phyloP scores from a whole-genome alignment of 2,113 vertebrate genomes.

The Rhea pennata region DNA sequence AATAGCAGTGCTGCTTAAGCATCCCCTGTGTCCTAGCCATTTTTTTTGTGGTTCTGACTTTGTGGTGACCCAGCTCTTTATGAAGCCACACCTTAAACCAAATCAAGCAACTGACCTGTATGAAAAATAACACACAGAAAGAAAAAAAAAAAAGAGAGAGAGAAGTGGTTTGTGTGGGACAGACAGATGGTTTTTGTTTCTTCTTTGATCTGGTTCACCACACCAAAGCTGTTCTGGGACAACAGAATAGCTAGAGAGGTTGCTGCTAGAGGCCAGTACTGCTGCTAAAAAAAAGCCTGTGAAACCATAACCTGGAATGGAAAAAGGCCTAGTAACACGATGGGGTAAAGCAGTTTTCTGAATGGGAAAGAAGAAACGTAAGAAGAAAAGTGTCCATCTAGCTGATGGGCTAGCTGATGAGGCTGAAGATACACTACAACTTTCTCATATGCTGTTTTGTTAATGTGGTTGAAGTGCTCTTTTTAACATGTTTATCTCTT shows the following conservation, averaged over 20 bases:
- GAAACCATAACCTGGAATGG: neutral
- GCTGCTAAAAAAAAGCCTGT: neutral
- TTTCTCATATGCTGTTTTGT: neutral
- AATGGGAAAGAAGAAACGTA: neutral
- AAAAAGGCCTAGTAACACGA: neutral
- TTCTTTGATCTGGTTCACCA: neutral
- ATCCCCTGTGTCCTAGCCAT: neutral
- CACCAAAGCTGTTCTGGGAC: neutral
- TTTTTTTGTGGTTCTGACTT: neutral
- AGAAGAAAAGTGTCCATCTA: too few species aligned
- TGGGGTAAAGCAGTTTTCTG: neutral
- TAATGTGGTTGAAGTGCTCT: neutral
- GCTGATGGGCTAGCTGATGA: neutral
- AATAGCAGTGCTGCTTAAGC: neutral
- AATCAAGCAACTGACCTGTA: neutral
- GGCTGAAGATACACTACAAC: neutral
- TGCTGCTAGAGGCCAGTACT: neutral
- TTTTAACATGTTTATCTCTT: neutral
- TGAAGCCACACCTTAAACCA: neutral
- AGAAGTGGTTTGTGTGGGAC: neutral
- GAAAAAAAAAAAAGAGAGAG: neutral
- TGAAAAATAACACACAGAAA: neutral
- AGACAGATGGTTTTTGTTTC: neutral
- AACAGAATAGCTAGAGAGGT: neutral
- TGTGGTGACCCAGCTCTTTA: neutral